A percentile compares a stretch with the other conserved stretches of the same genome.
Conservation (phyloP, 2,113 vertebrate genomes). For the Plestiodon gilberti region DNA sequence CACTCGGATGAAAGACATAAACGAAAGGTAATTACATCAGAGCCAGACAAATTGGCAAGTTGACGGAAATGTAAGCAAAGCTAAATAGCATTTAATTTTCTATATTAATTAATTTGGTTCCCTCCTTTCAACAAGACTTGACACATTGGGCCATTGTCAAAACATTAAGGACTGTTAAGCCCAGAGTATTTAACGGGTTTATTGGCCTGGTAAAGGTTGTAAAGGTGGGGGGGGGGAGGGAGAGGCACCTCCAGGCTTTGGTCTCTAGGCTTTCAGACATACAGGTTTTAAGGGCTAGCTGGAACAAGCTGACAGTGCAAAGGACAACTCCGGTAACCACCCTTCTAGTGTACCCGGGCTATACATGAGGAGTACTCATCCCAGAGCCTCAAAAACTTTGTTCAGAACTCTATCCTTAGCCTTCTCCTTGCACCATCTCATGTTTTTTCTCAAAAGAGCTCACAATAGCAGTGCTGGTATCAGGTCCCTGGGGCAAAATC, state of each 20-base stretch:
- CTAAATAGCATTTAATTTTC: conserved; percentile 16
- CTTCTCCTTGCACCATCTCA: no score
- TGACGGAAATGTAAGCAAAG: not conserved
- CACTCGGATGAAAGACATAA: conserved; percentile 8
- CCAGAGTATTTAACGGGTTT: not conserved
- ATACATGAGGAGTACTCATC: not conserved
- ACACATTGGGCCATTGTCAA: not conserved
- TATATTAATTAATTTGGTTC: conserved; percentile 4
- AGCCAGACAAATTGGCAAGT: not conserved
- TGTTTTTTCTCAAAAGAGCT: no score
- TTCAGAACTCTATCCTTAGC: no score
- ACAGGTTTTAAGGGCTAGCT: not conserved
- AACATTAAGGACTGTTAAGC: not conserved
- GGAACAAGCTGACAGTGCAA: no score
- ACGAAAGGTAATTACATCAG: conserved; percentile 9
- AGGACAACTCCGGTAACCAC: no score
- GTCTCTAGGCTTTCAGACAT: not conserved
- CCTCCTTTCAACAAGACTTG: conserved; percentile 1
- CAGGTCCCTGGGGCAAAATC: no score
- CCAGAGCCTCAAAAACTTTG: not conserved
- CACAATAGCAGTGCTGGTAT: no score
- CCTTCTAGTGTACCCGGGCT: not conserved
- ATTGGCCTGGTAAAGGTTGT: not conserved
- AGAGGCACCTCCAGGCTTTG: not conserved
- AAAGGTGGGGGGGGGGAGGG: not conserved